phyloP scores from a whole-genome alignment of 1,140 invertebrate species.

The Eurosta solidaginis region DNA sequence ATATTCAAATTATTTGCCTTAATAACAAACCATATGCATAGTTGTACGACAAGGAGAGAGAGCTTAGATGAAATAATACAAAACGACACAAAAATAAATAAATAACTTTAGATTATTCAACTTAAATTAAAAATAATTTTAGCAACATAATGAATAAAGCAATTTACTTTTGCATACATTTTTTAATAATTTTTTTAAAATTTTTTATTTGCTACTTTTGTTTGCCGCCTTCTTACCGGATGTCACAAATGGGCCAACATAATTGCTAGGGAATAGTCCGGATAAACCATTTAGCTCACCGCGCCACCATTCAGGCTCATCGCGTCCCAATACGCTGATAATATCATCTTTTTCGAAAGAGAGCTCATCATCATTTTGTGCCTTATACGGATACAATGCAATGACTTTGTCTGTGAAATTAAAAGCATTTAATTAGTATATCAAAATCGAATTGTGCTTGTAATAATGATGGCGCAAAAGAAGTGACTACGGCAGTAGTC shows the following conservation, averaged over 20 bases:
- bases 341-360: conserved; percentile 93
- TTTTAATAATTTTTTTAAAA: not conserved
- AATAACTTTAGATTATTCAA: not conserved
- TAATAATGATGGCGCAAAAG: too few relatives aligned
- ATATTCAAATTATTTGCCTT: not conserved
- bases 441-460: too few relatives aligned
- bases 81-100: not conserved
- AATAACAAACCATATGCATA: not conserved
- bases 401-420: conserved; percentile 83
- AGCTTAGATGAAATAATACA: not conserved
- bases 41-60: not conserved
- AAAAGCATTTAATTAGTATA: not conserved
- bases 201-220: not conserved
- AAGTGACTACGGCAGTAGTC: too few relatives aligned
- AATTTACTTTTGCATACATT: not conserved
- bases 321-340: conserved; percentile 87
- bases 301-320: conserved; percentile 95
- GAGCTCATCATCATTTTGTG: conserved; percentile 92
- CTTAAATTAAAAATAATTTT: not conserved
- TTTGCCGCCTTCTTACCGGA: conserved; percentile 56
- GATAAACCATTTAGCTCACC: conserved; percentile 86
- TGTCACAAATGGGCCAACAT: conserved; percentile 67
- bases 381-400: conserved; percentile 89
- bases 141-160: not conserved
- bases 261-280: conserved; percentile 91